A percentile compares a stretch with the other conserved stretches of the same genome.
Conservation (phyloP, 2,113 vertebrate genomes). For the Neodon shergylaensis region DNA sequence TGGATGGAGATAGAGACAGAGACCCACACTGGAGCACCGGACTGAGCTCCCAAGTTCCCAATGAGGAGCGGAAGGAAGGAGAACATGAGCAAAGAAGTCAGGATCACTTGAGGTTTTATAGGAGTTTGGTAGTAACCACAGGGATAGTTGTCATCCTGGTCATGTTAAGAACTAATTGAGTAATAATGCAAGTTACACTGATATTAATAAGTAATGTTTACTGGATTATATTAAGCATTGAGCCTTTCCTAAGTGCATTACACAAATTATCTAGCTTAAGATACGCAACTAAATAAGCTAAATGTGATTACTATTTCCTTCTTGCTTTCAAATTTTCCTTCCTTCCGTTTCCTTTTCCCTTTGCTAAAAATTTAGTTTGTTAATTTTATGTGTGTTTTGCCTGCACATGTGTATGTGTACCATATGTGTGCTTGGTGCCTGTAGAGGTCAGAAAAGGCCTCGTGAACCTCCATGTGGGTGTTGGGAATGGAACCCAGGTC, state of each 20-base stretch:
- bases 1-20: too few species aligned
- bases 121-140: conserved; percentile 42
- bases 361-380: not conserved
- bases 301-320: not conserved
- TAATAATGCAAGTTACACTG: conserved; percentile 16
- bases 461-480: not conserved
- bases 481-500: not conserved
- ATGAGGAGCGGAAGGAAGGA: too few species aligned
- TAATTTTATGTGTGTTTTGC: not conserved
- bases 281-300: conserved; percentile 8
- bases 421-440: not conserved
- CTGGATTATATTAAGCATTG: conserved; percentile 37
- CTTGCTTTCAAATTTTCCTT: not conserved
- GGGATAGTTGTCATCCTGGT: conserved; percentile 23
- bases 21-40: too few species aligned
- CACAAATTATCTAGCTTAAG: conserved; percentile 46
- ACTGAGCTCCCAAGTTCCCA: too few species aligned
- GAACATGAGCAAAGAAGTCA: too few species aligned
- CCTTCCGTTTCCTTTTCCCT: not conserved
- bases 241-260: conserved; percentile 19
- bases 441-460: not conserved
- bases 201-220: conserved; percentile 50
- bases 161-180: conserved; percentile 34
- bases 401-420: not conserved
- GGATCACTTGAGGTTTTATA: not conserved